A percentile compares a stretch with the other conserved stretches of the same genome.
phyloP scores from a whole-genome alignment of 2,797 vertebrate genomes.

The Paramormyrops hopkinsi region DNA sequence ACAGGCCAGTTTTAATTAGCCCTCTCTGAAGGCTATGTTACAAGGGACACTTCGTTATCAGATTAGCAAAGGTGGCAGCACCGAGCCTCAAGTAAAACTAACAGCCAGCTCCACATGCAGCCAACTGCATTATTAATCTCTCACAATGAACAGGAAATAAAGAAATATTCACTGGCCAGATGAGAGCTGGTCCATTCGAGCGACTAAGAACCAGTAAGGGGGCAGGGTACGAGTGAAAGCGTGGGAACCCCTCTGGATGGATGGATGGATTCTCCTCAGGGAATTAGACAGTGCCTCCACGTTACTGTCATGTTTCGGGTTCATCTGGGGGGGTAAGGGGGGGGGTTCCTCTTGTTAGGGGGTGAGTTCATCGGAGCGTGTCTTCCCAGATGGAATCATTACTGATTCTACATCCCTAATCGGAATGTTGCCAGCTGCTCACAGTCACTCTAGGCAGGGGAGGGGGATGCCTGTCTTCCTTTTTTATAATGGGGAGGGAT shows the following conservation, averaged over 20 bases:
- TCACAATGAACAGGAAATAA: neutral
- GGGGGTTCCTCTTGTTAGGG: slow-evolving; percentile 3
- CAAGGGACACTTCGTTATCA: neutral
- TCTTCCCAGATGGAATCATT: slow-evolving; percentile 45
- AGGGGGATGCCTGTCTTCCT: neutral
- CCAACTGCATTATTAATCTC: neutral
- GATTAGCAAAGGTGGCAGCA: neutral
- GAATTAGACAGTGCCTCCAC: neutral
- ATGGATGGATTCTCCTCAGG: neutral
- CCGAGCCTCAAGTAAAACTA: neutral
- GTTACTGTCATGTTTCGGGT: slow-evolving; percentile 43
- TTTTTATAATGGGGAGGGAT: neutral
- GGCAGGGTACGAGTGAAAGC: neutral
- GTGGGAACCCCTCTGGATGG: neutral
- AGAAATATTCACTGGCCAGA: neutral
- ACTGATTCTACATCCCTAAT: slow-evolving; percentile 52
- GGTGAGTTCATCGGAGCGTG: slow-evolving; percentile 24
- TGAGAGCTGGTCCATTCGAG: neutral
- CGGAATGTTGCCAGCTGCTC: slow-evolving; percentile 45
- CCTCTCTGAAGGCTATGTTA: neutral
- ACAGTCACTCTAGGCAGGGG: neutral
- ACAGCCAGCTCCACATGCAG: neutral
- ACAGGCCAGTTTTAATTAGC: slow-evolving; percentile 34
- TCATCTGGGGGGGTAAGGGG: slow-evolving; percentile 15
- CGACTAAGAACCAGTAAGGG: neutral